Evolutionary conservation across 2,888 invertebrate genomes (phyloP).

Genomic region (Empis stercorea): DNA sequence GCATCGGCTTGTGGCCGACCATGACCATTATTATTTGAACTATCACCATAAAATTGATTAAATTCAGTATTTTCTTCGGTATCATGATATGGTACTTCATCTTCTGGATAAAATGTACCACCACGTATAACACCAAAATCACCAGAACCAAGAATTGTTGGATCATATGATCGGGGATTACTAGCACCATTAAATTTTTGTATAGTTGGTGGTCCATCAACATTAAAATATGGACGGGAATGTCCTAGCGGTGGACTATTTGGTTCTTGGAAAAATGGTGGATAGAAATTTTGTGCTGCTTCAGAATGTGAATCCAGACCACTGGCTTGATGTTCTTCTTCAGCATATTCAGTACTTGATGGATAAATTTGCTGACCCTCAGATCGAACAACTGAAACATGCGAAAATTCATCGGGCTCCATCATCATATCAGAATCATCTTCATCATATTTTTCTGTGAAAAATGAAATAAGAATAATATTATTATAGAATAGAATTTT

Average conservation of each 20-base stretch:
- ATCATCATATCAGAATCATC: conserved; percentile 36
- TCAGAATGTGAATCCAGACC: conserved; percentile 35
- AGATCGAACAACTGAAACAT: conserved; percentile 26
- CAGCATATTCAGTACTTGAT: conserved; percentile 1
- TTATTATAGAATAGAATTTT: not conserved
- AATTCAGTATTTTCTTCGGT: conserved; percentile 41
- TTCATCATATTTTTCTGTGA: conserved; percentile 29
- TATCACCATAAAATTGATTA: conserved; percentile 42
- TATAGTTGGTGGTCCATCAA: conserved; percentile 30
- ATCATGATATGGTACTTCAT: conserved; percentile 47
- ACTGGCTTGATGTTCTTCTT: conserved; percentile 4
- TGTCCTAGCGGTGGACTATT: conserved; percentile 44
- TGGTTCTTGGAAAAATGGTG: conserved; percentile 52
- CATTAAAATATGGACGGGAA: conserved; percentile 46
- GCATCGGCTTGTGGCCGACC: conserved; percentile 61
- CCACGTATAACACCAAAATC: conserved; percentile 79
- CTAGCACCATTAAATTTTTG: conserved; percentile 21
- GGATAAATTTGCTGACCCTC: conserved; percentile 30
- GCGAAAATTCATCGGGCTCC: conserved; percentile 34
- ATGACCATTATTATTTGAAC: conserved; percentile 55
- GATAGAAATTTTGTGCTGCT: conserved; percentile 57
- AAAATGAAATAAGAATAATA: conserved; percentile 6
- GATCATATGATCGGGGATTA: conserved; percentile 37
- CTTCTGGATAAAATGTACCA: conserved; percentile 70
- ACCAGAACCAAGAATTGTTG: conserved; percentile 63